Evolutionary conservation across 2,797 vertebrate species (phyloP).

Genomic region (Rhynchotus rufescens): DNA sequence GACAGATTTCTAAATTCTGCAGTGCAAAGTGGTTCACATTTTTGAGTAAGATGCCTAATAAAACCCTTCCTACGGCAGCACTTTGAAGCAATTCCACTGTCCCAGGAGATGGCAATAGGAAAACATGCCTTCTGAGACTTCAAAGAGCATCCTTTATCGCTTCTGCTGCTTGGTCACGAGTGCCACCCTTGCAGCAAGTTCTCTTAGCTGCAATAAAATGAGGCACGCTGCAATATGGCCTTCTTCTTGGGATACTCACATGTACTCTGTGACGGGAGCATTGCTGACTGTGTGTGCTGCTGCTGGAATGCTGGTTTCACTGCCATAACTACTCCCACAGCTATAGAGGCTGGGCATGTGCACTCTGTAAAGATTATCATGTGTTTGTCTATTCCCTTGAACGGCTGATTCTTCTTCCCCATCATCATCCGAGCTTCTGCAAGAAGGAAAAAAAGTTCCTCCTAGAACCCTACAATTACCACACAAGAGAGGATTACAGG

Average conservation of each 20-base stretch:
- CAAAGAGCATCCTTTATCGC: not conserved
- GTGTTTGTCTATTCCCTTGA: constrained; percentile 90
- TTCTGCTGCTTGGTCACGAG: not conserved
- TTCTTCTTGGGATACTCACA: constrained; percentile 84
- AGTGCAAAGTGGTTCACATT: not conserved
- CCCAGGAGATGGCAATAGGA: not conserved
- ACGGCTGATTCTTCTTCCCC: constrained; percentile 91
- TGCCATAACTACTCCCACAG: constrained; percentile 99
- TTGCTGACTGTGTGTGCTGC: constrained; percentile 99
- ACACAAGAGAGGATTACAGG: constrained; percentile 34
- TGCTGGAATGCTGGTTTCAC: constrained; percentile 96
- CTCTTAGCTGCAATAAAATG: not conserved
- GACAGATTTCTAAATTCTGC: not conserved
- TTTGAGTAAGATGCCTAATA: not conserved
- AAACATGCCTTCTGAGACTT: not conserved
- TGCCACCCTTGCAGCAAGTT: not conserved
- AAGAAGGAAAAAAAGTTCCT: constrained; percentile 54
- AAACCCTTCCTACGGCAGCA: not conserved
- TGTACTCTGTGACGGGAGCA: constrained; percentile 97
- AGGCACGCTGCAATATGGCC: not conserved
- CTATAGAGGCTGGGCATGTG: constrained; percentile 99
- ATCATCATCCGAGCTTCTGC: constrained; percentile 89
- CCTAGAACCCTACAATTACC: constrained; percentile 54
- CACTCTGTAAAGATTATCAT: constrained; percentile 96
- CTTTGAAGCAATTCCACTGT: not conserved